phyloP scores from a whole-genome alignment of 1,140 invertebrate species.

The Papilio aristodemus region DNA sequence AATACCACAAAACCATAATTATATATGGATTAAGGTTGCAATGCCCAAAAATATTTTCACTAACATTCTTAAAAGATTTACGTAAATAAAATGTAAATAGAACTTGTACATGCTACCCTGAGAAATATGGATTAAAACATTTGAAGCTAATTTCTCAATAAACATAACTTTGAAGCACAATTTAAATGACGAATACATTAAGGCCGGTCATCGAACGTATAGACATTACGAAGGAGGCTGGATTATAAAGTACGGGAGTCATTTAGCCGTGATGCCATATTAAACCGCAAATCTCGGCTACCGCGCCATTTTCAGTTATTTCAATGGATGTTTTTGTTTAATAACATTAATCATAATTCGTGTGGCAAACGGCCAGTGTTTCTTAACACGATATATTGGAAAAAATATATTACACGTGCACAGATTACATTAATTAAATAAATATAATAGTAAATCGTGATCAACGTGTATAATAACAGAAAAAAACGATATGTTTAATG shows the following conservation, averaged over 20 bases:
- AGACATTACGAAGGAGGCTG: not conserved
- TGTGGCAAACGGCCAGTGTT: not conserved
- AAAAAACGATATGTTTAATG: not conserved
- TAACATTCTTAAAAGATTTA: too few relatives aligned
- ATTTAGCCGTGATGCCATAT: constrained; percentile 10
- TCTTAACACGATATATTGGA: not conserved
- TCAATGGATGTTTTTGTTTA: constrained; percentile 3
- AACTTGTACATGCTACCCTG: too few relatives aligned
- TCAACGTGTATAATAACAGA: constrained; percentile 10
- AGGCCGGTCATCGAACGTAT: not conserved
- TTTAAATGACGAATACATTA: not conserved
- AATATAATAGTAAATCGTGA: constrained; percentile 10
- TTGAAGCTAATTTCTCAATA: not conserved
- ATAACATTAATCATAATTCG: constrained; percentile 1
- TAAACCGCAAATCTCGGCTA: constrained; percentile 11
- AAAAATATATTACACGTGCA: not conserved
- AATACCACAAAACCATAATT: too few relatives aligned
- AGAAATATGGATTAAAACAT: too few relatives aligned
- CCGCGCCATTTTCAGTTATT: constrained; percentile 9
- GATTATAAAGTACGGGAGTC: not conserved
- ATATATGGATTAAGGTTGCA: too few relatives aligned
- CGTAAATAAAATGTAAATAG: too few relatives aligned
- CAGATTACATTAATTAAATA: constrained; percentile 2
- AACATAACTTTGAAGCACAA: not conserved
- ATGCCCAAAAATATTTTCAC: too few relatives aligned